Evolutionary conservation across 2,888 invertebrate species (phyloP), one percentile per base, ranked within the genome.

Genomic region (Vanessa cardui): DNA sequence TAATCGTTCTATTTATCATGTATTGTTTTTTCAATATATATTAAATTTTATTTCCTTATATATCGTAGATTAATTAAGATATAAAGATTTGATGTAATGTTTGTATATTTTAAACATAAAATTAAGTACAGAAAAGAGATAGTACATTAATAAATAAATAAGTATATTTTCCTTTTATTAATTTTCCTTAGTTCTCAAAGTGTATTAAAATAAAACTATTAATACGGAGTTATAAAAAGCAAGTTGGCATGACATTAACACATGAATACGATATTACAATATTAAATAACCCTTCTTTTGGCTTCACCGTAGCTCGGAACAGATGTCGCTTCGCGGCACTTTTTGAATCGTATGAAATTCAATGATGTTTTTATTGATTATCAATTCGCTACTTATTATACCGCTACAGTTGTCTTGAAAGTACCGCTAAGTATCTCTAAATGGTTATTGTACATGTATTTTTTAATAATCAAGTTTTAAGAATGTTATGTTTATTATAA

Each of bases 381-480:
- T 12, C 15, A 26, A 52, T 26, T 52, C 21, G 21, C 16, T 26
- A 21, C 15, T 9, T 6, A 21, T 21, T 26, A 26, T 54, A 6
- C 2, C 15, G 26, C 26, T 31, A 50, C 21, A 7, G 7, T 16
- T 16, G 31, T 54, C 26, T n/a, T 31, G 31, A 54, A 12, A 49
- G 49, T 49, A 31, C 52, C 52, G 52, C 31, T 39, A 12, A 54
- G 26, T 54, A 54, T n/a, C 26, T 54, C 3, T 54, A 26, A 26
- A 54, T 31, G 31, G 52, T 8, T 6, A 16, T 16, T 26, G 52
- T n/a, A 31, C 16, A 31, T 16, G 26, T 31, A 31, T 31, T 31
- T 54, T 54, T 31, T 31, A 54, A 15, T 26, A 54, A 54, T 54
- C 52, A 54, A 54, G 52, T 54, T 54, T 54, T 54, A 31, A 31